A percentile compares a stretch with the other conserved stretches of the same genome.
Conservation (phyloP, 2,797 vertebrate species). For the Clarias fuscus region DNA sequence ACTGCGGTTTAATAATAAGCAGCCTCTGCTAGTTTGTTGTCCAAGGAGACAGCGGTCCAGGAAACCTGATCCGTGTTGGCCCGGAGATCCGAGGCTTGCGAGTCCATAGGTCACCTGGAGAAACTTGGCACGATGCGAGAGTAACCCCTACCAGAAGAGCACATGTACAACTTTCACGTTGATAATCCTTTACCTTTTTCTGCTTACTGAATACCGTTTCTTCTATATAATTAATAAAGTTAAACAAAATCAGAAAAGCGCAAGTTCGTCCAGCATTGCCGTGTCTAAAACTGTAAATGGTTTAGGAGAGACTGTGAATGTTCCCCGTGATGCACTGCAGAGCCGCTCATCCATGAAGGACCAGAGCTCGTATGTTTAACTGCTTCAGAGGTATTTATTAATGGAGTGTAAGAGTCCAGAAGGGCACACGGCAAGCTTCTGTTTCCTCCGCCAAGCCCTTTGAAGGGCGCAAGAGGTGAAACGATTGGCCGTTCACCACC, state of each 20-base stretch:
- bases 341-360: slow-evolving; percentile 25
- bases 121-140: not conserved
- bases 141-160: not conserved
- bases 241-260: not conserved
- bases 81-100: not conserved
- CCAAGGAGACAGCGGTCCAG: not conserved
- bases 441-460: slow-evolving; percentile 65
- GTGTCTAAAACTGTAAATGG: not conserved
- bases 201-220: not conserved
- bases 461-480: slow-evolving; percentile 69
- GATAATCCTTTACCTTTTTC: not conserved
- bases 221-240: not conserved
- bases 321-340: not conserved
- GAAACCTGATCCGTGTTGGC: not conserved
- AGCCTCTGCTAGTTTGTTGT: not conserved
- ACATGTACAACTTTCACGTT: not conserved
- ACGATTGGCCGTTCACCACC: slow-evolving; percentile 11
- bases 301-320: not conserved
- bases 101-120: not conserved
- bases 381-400: slow-evolving; percentile 48
- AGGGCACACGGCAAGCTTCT: slow-evolving; percentile 56
- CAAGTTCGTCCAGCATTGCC: not conserved
- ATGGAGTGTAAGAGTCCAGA: slow-evolving; percentile 57
- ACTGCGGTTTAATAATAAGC: not conserved
- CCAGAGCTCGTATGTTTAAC: slow-evolving; percentile 36